Evolutionary conservation across 2,797 vertebrate species (phyloP).

Genomic region (Linurgus olivaceus): DNA sequence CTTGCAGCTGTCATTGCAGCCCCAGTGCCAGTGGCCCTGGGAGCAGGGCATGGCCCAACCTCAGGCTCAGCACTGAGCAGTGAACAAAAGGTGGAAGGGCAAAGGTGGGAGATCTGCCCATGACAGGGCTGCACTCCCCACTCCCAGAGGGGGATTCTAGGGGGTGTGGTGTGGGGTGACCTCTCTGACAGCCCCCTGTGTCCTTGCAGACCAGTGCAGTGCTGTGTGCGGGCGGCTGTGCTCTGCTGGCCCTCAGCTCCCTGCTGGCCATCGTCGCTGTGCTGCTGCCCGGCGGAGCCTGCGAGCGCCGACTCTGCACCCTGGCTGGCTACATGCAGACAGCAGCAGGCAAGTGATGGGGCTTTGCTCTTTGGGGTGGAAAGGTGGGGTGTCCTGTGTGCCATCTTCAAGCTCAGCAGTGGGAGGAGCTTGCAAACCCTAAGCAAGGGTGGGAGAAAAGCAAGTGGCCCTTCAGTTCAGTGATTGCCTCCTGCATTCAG

Average conservation of each 20-base stretch:
- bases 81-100: background rate
- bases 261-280: constrained; percentile 89
- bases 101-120: fast-evolving
- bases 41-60: background rate
- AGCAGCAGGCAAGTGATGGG: constrained; percentile 82
- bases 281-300: constrained; percentile 88
- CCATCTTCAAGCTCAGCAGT: background rate
- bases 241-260: constrained; percentile 87
- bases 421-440: background rate
- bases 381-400: background rate
- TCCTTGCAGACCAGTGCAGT: constrained; percentile 88
- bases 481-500: background rate
- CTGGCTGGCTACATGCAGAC: constrained; percentile 95
- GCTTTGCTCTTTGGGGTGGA: background rate
- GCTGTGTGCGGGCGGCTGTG: constrained; percentile 89
- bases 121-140: fast-evolving
- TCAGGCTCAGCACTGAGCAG: fast-evolving
- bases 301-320: constrained; percentile 88
- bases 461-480: background rate
- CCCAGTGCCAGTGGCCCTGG: constrained; percentile 28
- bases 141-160: background rate
- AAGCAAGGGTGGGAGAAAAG: background rate
- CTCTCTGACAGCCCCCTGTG: background rate
- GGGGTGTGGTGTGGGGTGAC: background rate
- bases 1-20: background rate